Evolutionary conservation across 92 coral and sea anemone genomes (phyloP).

Genomic region (Anthopleura xanthogrammica): DNA sequence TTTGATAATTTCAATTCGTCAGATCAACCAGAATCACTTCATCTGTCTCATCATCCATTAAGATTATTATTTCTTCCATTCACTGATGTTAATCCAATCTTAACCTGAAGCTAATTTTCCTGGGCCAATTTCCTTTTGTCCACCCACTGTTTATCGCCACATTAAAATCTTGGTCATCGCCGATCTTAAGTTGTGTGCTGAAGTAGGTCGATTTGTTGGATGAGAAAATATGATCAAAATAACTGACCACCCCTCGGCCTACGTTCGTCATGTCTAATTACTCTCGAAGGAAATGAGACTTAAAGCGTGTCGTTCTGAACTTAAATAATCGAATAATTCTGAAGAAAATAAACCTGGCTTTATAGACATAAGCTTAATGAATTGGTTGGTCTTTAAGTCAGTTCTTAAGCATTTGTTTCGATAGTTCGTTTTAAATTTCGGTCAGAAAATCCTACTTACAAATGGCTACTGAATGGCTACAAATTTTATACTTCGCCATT

Average conservation of each 20-base stretch:
- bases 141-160: neutral
- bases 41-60: neutral
- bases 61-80: conserved; percentile 2
- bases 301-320: neutral
- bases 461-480: no score
- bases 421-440: no score
- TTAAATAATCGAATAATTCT: neutral
- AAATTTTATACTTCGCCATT: no score
- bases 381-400: no score
- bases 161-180: neutral
- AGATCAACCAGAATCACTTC: neutral
- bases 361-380: no score
- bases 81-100: neutral
- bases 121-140: neutral
- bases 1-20: neutral
- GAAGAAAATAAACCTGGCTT: neutral
- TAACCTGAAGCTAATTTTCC: neutral
- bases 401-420: no score
- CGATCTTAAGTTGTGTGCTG: neutral
- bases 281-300: neutral
- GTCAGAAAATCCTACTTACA: no score
- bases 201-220: neutral
- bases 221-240: neutral
- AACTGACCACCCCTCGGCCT: neutral
- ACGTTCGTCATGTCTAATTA: neutral